Conservation (phyloP, 1,140 invertebrate species). For the Panulirus ornatus region DNA sequence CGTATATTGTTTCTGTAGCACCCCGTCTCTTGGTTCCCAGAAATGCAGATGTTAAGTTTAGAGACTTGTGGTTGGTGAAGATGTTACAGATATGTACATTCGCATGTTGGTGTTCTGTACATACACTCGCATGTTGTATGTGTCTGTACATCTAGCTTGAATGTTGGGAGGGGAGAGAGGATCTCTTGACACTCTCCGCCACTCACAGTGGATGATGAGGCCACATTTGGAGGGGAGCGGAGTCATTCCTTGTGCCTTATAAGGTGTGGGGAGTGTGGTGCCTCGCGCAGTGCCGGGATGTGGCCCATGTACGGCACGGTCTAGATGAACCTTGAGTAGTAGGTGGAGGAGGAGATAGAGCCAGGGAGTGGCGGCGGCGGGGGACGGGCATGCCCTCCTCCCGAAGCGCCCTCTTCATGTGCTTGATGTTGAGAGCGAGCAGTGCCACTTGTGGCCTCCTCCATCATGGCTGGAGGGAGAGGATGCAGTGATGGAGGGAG, state of each 20-base stretch:
- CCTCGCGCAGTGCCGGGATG: neutral
- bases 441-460: neutral
- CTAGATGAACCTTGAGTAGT: neutral
- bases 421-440: neutral
- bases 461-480: neutral
- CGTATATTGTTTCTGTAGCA: too few relatives aligned
- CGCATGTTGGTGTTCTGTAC: too few relatives aligned
- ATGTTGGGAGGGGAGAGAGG: too few relatives aligned
- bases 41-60: too few relatives aligned
- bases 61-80: too few relatives aligned
- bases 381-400: neutral
- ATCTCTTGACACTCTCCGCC: too few relatives aligned
- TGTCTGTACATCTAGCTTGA: too few relatives aligned
- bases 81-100: too few relatives aligned
- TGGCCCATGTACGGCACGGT: conserved; percentile 7
- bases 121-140: too few relatives aligned
- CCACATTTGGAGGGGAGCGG: neutral
- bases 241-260: neutral
- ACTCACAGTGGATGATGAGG: too few relatives aligned
- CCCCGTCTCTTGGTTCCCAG: too few relatives aligned
- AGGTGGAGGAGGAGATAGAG: neutral
- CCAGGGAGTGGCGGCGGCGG: neutral
- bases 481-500: neutral
- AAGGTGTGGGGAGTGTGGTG: neutral
- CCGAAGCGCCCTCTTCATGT: neutral